These are phyloP conservation scores for Oncorhynchus tshawytscha DNA, from an alignment of 2,113 vertebrate genomes.

Conservation along the genomic window DNA sequence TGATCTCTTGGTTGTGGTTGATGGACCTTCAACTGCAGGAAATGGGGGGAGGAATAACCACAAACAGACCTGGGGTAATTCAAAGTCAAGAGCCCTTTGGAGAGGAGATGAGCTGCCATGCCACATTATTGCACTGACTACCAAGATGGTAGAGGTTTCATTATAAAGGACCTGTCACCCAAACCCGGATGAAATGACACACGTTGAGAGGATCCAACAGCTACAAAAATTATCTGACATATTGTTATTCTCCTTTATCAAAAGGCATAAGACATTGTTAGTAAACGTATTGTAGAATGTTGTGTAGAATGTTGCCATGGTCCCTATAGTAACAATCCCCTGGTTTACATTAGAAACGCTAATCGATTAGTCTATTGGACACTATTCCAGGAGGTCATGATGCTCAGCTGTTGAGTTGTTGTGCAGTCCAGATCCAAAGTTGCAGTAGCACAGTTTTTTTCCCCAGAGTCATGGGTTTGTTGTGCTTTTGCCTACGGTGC, in stretches of 20 bases:
- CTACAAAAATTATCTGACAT: not conserved
- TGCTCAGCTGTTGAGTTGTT: too few species aligned
- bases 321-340: too few species aligned
- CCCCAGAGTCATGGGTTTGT: not conserved
- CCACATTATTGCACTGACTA: slow-evolving; percentile 16
- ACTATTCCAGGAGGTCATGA: too few species aligned
- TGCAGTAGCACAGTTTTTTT: not conserved
- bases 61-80: slow-evolving; percentile 15
- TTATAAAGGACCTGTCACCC: not conserved
- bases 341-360: too few species aligned
- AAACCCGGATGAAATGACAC: not conserved
- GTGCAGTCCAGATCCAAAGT: not conserved
- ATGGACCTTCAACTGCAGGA: slow-evolving; percentile 22
- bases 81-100: slow-evolving; percentile 33
- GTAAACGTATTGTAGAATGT: too few species aligned
- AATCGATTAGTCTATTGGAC: too few species aligned
- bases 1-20: slow-evolving; percentile 23
- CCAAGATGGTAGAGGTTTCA: slow-evolving; percentile 6
- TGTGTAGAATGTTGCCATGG: too few species aligned
- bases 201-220: not conserved
- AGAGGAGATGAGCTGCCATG: slow-evolving; percentile 12
- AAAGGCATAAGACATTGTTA: too few species aligned
- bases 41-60: slow-evolving; percentile 22
- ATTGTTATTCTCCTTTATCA: not conserved
- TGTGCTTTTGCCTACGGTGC: not conserved